Percentiles rank a stretch among this genome's conserved stretches.
These are phyloP conservation scores for Bombus turneri DNA, from an alignment of 1,140 invertebrate genomes.

Conservation along the genomic window DNA sequence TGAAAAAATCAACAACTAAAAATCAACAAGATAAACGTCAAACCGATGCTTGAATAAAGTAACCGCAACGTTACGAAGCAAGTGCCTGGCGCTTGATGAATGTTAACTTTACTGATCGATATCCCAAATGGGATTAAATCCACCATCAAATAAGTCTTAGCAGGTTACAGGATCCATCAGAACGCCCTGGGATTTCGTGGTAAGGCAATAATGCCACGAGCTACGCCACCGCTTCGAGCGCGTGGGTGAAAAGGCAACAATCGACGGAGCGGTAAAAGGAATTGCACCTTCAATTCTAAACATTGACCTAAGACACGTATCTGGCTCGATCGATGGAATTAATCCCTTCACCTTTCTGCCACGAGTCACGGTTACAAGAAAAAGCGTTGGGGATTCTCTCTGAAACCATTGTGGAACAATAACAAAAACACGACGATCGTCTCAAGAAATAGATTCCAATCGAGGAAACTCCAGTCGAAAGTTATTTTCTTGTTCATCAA, in stretches of 20 bases:
- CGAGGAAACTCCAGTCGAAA: conserved; percentile 20
- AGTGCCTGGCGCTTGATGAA: not conserved
- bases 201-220: not conserved
- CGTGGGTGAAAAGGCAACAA: conserved; percentile 17
- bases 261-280: conserved; percentile 55
- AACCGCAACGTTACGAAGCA: not conserved
- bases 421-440: conserved; percentile 40
- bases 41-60: not conserved
- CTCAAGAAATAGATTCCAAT: not conserved
- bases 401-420: conserved; percentile 35
- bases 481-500: not conserved
- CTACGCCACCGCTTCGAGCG: too few species aligned
- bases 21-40: not conserved
- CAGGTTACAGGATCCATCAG: conserved; percentile 4
- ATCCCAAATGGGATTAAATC: conserved; percentile 10
- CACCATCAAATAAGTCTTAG: conserved; percentile 7
- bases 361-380: not conserved
- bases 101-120: not conserved
- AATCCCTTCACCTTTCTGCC: conserved; percentile 43
- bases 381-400: conserved; percentile 3
- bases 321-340: conserved; percentile 38
- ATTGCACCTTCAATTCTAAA: conserved; percentile 50
- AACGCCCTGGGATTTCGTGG: conserved; percentile 9
- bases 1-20: too few species aligned
- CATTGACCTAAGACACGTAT: conserved; percentile 52